Percentiles rank a stretch among this genome's conserved stretches.
These are phyloP conservation scores for Diadumene lineata DNA, from an alignment of 92 coral and sea anemone species.

Conservation along the genomic window DNA sequence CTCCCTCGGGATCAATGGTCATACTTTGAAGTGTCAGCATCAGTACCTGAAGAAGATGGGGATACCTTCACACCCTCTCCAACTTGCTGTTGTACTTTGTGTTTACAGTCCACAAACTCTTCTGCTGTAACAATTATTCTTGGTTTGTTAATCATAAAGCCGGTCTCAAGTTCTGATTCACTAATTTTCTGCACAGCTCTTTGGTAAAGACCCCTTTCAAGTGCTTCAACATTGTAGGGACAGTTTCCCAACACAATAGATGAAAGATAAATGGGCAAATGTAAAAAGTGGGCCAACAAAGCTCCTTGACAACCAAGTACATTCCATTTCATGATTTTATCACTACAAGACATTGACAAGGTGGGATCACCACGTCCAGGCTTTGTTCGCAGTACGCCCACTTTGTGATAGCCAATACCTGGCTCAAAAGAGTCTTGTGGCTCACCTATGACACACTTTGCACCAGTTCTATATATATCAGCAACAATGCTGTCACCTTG, in stretches of 20 bases:
- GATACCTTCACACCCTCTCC: constrained; percentile 30
- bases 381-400: constrained; percentile 84
- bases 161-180: constrained; percentile 26
- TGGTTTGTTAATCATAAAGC: constrained; percentile 55
- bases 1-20: no score
- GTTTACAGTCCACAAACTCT: constrained; percentile 68
- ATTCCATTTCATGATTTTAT: constrained; percentile 95
- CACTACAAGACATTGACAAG: constrained; percentile 98
- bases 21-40: no score
- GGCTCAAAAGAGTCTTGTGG: constrained; percentile 71
- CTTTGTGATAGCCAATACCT: constrained; percentile 71
- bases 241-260: constrained; percentile 86
- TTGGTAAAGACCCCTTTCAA: constrained; percentile 71
- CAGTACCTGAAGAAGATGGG: constrained; percentile 75
- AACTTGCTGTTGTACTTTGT: constrained; percentile 8
- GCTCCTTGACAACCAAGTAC: constrained; percentile 96
- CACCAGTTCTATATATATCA: constrained; percentile 94
- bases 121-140: constrained; percentile 49
- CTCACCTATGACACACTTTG: constrained; percentile 90
- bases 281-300: constrained; percentile 75
- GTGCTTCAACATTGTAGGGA: constrained; percentile 59
- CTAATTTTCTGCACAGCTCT: constrained; percentile 43
- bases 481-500: background rate
- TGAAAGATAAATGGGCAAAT: constrained; percentile 72
- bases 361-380: constrained; percentile 99